Evolutionary conservation across 2,797 vertebrate species (phyloP).

Genomic region (Lophotriccus pileatus): DNA sequence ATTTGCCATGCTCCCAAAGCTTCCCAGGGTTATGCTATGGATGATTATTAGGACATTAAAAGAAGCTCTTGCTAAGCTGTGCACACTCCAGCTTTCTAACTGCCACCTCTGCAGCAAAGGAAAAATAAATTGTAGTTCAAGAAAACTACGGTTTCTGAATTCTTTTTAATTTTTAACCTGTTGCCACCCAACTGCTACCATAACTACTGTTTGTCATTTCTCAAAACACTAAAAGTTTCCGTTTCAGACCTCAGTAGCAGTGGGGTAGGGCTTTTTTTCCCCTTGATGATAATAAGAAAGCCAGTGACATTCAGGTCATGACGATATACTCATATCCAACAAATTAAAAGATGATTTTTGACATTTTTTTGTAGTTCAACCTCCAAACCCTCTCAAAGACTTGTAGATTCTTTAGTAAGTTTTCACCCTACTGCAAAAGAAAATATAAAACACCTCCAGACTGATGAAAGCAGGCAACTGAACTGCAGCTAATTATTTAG

Average conservation of each 20-base stretch:
- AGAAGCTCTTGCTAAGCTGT: background rate
- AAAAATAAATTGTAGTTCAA: background rate
- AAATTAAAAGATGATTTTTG: background rate
- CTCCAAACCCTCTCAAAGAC: background rate
- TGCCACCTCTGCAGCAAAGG: background rate
- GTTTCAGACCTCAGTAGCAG: background rate
- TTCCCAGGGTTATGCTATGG: background rate
- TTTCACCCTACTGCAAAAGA: background rate
- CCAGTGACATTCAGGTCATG: background rate
- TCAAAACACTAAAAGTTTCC: background rate
- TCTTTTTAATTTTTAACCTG: background rate
- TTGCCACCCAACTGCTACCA: background rate
- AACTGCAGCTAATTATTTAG: background rate
- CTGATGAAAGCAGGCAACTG: background rate
- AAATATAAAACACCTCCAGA: background rate
- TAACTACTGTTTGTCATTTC: background rate
- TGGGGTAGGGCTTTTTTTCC: rapidly evolving
- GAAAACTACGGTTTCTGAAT: background rate
- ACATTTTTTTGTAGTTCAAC: background rate
- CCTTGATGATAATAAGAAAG: background rate
- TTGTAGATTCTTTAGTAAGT: background rate
- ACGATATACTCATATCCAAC: background rate
- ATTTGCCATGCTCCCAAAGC: background rate
- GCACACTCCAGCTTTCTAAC: background rate
- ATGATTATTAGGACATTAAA: background rate